Base-by-base conservation (phyloP, 2,888 invertebrate genomes). In the Caenorhabditis sp. region DNA sequence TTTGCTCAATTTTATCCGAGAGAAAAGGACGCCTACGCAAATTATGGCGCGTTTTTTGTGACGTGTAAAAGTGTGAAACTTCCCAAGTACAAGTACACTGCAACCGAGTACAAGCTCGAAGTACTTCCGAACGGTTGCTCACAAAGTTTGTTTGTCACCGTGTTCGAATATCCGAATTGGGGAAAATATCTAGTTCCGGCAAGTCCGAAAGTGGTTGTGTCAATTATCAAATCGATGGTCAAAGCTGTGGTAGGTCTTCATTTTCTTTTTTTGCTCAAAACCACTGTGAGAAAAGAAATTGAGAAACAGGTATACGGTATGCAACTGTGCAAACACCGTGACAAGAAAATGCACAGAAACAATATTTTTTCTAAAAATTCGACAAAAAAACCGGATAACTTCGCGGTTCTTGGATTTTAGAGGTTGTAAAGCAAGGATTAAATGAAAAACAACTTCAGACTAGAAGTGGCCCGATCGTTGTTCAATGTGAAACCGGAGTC, bases 401-500 rank as follows among this genome's bases (percentile, higher is more conserved):
- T n/a, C n/a, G n/a, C n/a, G n/a, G n/a, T n/a, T n/a, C n/a, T n/a
- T n/a, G n/a, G n/a, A n/a, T n/a, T n/a, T n/a, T n/a, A n/a, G n/a
- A n/a, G n/a, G n/a, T n/a, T n/a, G n/a, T n/a, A n/a, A n/a, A n/a
- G n/a, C n/a, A n/a, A n/a, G n/a, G n/a, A n/a, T n/a, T n/a, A n/a
- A n/a, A n/a, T n/a, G n/a, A n/a, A n/a, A n/a, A n/a, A n/a, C n/a
- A n/a, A n/a, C n/a, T 63, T 21, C 31, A 63, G 63, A 63, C 49
- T 24, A 1, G 24, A n/a, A n/a, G 19, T 43, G 63, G 58, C 2
- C 57, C 63, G 4, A 12, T 63, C 0, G 57, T 63, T 17, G 58
- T 63, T 17, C 63, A 63, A 14, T 63, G 63, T 50, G 63, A 63
- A 57, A 63, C 57, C 1, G 63, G 63, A 0, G 63, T 63, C 49